Evolutionary conservation across 2,888 invertebrate species (phyloP).

Genomic region (Ariolimax columbianus): DNA sequence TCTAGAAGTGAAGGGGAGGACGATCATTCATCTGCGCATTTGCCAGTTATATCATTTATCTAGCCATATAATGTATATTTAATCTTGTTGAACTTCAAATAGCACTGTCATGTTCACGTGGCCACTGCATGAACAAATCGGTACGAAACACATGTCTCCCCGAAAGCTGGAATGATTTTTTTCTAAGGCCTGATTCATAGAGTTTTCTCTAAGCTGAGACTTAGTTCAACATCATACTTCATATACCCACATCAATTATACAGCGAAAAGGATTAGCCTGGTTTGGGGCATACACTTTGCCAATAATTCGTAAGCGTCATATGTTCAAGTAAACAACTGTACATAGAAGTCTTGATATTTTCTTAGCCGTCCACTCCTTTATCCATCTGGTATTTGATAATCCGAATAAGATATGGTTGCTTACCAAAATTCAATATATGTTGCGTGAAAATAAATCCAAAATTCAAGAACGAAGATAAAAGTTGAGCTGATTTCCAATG

Average conservation of each 20-base stretch:
- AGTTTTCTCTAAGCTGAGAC: not conserved
- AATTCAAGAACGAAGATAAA: not conserved
- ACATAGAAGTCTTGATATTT: not conserved
- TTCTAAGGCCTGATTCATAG: not conserved
- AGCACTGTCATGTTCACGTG: not conserved
- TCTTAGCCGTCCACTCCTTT: not conserved
- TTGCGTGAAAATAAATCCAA: not conserved
- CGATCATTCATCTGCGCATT: too few relatives aligned
- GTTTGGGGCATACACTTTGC: not conserved
- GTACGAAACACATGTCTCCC: not conserved
- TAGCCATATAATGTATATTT: too few relatives aligned
- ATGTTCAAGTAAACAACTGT: not conserved
- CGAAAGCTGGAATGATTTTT: not conserved
- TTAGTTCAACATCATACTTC: not conserved
- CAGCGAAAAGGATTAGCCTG: not conserved
- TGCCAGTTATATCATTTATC: too few relatives aligned
- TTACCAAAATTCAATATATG: not conserved
- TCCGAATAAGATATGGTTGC: not conserved
- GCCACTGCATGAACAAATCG: not conserved
- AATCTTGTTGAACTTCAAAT: too few relatives aligned
- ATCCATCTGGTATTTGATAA: not conserved
- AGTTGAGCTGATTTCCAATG: not conserved
- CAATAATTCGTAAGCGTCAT: not conserved
- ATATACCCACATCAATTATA: not conserved
- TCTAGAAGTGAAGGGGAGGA: too few relatives aligned